Base-by-base conservation (phyloP, 2,888 invertebrate genomes). In the Brenthis daphne region DNA sequence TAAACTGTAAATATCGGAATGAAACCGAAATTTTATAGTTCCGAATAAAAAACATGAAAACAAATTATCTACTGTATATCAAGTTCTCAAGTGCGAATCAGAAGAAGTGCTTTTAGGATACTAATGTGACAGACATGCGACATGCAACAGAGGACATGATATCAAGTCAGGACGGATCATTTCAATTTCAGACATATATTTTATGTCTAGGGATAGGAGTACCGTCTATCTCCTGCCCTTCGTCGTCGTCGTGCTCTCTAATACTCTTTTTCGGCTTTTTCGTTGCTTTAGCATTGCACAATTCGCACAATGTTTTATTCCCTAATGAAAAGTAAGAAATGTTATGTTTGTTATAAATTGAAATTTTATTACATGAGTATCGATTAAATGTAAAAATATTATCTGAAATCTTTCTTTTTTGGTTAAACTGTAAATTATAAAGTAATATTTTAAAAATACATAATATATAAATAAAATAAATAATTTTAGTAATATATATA, bases 281-380 rank as follows among this genome's bases (percentile, higher is more conserved):
- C 58, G 75, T 73, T 80, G 94, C 94, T 93, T 96, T 96, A 79
- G 96, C 94, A 93, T 94, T 95, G 95, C 97, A 97, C 88, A 96
- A 94, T 91, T 97, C 97, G 92, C 97, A 97, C 88, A 96, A 94
- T 82, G 97, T 97, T 95, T 96, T 97, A 95, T 97, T 97, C 97
- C 97, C 97, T 97, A 95, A 79, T 89, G 80, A 88, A 86, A 89
- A 88, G 83, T 82, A 85, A 82, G 54, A 71, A 54, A 51, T 53
- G 24, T 57, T 68, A 63, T 48, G 47, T 61, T 67, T 51, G 20
- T 53, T 65, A 56, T 16, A 80, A 48, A 79, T 86, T 83, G 84
- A 78, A 81, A 74, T 73, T 77, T 78, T 77, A 64, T 48, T 29
- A 43, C 11, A 43, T 8, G 37, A 43, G 11, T 43, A 8, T 43